These are phyloP conservation scores for Calephelis nemesis DNA, from an alignment of 1,140 invertebrate species.

Conservation along the genomic window DNA sequence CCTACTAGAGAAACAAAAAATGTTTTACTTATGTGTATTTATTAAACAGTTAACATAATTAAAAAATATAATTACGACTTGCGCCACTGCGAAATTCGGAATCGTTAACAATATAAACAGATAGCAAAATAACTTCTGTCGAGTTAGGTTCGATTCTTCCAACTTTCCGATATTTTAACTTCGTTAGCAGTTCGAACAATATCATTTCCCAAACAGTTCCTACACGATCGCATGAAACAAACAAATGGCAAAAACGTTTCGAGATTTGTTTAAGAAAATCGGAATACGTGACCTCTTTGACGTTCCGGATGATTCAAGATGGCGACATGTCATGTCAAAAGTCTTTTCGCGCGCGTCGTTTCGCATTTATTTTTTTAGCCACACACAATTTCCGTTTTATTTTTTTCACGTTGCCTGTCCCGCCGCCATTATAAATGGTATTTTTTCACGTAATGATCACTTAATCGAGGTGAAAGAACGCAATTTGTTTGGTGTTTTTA, in stretches of 20 bases:
- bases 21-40: no score
- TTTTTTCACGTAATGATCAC: conserved; percentile 18
- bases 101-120: no score
- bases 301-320: conserved; percentile 16
- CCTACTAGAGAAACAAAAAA: no score
- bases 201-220: conserved; percentile 12
- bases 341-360: conserved; percentile 15
- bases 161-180: conserved; percentile 12
- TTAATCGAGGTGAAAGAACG: conserved; percentile 18
- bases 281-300: conserved; percentile 17
- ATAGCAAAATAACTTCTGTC: no score
- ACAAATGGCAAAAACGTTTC: conserved; percentile 18
- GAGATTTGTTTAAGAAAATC: conserved; percentile 17
- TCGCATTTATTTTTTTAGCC: conserved; percentile 15
- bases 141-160: not conserved
- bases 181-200: conserved; percentile 1
- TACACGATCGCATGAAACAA: conserved; percentile 12
- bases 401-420: conserved; percentile 18
- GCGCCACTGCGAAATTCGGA: no score
- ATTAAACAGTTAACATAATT: no score
- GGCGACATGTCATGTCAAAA: conserved; percentile 18
- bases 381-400: conserved; percentile 18
- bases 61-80: no score
- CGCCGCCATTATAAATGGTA: conserved; percentile 13
- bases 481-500: conserved; percentile 16